Percentiles rank a stretch among this genome's conserved stretches.
These are phyloP conservation scores for Lasioglossum vierecki DNA, from an alignment of 2,888 invertebrate genomes.

Conservation along the genomic window DNA sequence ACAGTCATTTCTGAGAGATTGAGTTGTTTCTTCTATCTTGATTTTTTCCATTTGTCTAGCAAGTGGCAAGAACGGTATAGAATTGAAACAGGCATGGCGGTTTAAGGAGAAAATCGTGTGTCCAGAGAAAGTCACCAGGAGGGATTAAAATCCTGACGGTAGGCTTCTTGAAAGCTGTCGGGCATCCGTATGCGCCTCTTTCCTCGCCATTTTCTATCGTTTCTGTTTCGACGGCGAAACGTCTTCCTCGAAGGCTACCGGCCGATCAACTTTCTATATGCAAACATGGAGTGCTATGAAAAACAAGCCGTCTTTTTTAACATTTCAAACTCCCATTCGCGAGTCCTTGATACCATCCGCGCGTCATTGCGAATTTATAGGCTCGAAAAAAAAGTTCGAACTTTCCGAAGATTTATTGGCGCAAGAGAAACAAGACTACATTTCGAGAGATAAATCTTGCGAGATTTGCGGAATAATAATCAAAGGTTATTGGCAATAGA, in stretches of 20 bases:
- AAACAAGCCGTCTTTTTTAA: neutral
- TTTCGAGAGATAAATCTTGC: neutral
- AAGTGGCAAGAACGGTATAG: no score
- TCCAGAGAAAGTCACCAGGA: constrained; percentile 25
- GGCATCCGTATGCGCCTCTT: constrained; percentile 7
- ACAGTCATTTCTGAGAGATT: neutral
- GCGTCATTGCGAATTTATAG: neutral
- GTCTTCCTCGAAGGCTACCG: neutral
- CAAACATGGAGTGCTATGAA: neutral
- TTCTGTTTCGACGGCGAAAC: neutral
- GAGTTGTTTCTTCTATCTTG: neutral
- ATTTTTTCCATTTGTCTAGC: neutral
- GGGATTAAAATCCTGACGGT: constrained; percentile 18
- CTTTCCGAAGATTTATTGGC: neutral
- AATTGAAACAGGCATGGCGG: neutral
- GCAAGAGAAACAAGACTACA: neutral
- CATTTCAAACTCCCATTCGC: neutral
- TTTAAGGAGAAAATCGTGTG: neutral
- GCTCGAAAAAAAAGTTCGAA: neutral
- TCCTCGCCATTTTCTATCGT: constrained; percentile 23
- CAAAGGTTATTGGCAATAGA: neutral
- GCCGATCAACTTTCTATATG: constrained; percentile 27
- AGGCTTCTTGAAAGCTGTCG: constrained; percentile 13
- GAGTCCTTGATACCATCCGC: neutral
- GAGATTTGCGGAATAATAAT: neutral